Conservation (phyloP, 2,797 vertebrate species). For the Chelon labrosus region DNA sequence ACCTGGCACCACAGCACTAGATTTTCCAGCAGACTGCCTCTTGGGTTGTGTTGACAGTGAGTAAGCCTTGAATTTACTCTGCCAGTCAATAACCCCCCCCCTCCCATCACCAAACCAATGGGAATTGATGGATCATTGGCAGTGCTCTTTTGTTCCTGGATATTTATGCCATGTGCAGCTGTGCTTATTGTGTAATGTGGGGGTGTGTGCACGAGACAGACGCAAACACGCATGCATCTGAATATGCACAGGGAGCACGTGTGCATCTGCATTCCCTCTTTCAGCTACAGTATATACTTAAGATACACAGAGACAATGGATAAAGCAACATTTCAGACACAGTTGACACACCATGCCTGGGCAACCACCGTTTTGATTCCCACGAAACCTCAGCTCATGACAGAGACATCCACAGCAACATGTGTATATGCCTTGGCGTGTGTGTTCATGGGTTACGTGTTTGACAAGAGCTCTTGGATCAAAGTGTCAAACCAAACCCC, state of each 20-base stretch:
- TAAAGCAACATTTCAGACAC: background rate
- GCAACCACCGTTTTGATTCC: slow-evolving; percentile 18
- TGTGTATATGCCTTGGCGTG: slow-evolving; percentile 7
- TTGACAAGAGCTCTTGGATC: slow-evolving; percentile 46
- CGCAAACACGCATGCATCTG: slow-evolving; percentile 17
- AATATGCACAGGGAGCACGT: background rate
- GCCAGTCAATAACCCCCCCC: slow-evolving; percentile 77
- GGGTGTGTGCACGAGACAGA: background rate
- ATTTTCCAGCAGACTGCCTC: slow-evolving; percentile 81
- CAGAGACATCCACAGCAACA: slow-evolving; percentile 15
- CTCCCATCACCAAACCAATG: slow-evolving; percentile 63
- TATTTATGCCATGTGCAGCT: slow-evolving; percentile 51
- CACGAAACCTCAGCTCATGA: slow-evolving; percentile 15
- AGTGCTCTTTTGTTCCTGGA: slow-evolving; percentile 60
- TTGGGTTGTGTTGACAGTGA: slow-evolving; percentile 80
- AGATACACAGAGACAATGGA: background rate
- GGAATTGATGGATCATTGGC: slow-evolving; percentile 77
- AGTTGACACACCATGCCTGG: too few species aligned
- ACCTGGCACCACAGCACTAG: slow-evolving; percentile 75
- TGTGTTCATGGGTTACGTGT: slow-evolving; percentile 27
- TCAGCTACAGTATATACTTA: background rate
- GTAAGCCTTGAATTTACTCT: slow-evolving; percentile 81
- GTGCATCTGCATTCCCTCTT: background rate
- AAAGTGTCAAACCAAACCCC: slow-evolving; percentile 56
- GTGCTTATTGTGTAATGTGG: slow-evolving; percentile 22